Conservation (phyloP, 2,113 vertebrate genomes). For the Scartelaos histophorus region DNA sequence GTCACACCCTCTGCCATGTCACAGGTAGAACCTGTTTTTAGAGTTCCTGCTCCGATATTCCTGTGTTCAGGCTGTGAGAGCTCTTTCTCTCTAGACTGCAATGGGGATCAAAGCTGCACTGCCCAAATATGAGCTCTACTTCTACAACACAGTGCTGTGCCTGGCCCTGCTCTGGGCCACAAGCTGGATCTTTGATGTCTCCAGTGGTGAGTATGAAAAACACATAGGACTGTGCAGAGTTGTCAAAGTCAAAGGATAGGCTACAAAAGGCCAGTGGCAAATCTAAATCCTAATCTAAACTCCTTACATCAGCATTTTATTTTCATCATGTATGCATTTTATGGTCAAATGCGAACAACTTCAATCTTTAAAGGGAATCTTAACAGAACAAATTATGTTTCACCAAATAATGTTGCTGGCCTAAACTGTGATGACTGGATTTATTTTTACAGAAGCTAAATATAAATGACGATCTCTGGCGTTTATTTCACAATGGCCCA, state of each 20-base stretch:
- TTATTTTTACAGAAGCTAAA: not conserved
- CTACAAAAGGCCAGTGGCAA: not conserved
- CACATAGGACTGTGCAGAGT: not conserved
- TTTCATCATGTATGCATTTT: not conserved
- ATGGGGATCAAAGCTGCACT: conserved; percentile 90
- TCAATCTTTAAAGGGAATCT: not conserved
- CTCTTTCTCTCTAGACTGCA: conserved; percentile 7
- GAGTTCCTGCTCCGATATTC: not conserved
- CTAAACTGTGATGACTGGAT: not conserved
- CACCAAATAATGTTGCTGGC: not conserved
- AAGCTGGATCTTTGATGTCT: conserved; percentile 88
- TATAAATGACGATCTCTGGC: not conserved
- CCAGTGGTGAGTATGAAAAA: conserved; percentile 80
- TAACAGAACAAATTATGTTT: not conserved
- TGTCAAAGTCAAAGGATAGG: not conserved
- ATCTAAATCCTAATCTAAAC: too few relatives aligned
- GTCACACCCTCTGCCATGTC: not conserved
- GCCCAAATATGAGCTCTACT: conserved; percentile 86
- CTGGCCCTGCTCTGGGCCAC: conserved; percentile 85
- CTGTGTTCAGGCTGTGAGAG: conserved; percentile 26
- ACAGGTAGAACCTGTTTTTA: conserved; percentile 5
- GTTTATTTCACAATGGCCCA: not conserved
- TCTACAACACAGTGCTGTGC: conserved; percentile 84
- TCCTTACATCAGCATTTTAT: not conserved
- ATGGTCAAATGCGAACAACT: not conserved